Percentiles rank a stretch among this genome's conserved stretches.
Conservation (phyloP, 2,113 vertebrate genomes). For the Indri indri region DNA sequence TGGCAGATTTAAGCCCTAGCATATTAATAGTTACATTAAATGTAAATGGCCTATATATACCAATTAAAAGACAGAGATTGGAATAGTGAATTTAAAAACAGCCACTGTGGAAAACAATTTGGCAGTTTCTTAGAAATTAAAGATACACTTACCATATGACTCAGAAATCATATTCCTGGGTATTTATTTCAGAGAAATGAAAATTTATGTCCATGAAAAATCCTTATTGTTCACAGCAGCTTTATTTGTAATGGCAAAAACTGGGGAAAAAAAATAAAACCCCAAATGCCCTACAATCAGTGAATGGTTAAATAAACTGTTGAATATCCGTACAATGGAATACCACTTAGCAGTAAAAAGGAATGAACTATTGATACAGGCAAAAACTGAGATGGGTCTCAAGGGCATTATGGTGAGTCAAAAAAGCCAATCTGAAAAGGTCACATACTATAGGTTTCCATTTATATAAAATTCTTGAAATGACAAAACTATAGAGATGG, state of each 20-base stretch:
- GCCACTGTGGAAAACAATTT: neutral
- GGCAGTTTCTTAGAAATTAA: neutral
- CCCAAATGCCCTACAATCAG: neutral
- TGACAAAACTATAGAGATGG: neutral
- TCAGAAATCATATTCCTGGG: neutral
- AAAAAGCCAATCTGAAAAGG: neutral
- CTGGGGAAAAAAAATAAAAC: neutral
- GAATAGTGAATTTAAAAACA: neutral
- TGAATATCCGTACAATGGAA: neutral
- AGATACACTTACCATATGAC: neutral
- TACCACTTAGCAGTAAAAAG: neutral
- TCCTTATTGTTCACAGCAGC: neutral
- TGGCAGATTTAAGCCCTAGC: neutral
- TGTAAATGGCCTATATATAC: neutral
- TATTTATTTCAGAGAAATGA: neutral
- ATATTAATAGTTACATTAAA: neutral
- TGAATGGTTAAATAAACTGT: neutral
- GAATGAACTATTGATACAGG: neutral
- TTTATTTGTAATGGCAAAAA: neutral
- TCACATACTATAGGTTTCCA: neutral
- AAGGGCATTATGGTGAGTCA: neutral
- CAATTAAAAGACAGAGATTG: neutral
- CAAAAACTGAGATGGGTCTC: neutral
- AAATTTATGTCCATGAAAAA: neutral
- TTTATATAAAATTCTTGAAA: neutral